phyloP scores from a whole-genome alignment of 2,888 invertebrate species.

The Erynnis tages region DNA sequence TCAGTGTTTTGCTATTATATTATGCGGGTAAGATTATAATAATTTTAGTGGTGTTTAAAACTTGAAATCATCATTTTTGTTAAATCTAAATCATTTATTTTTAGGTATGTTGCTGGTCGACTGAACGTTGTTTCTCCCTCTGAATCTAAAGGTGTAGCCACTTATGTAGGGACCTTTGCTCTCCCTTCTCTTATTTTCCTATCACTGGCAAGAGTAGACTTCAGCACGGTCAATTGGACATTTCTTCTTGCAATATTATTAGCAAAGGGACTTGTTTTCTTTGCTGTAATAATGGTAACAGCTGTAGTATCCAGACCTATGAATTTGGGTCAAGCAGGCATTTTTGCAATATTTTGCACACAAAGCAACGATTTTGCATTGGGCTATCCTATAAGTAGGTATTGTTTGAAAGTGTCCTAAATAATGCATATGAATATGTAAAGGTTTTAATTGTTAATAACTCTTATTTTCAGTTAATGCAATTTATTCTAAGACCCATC shows the following conservation, averaged over 20 bases:
- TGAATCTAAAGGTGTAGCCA: conserved; percentile 94
- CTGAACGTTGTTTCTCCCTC: conserved; percentile 90
- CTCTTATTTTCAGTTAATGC: conserved; percentile 87
- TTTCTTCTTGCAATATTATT: conserved; percentile 93
- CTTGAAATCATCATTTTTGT: too few species aligned
- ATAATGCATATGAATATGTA: neutral
- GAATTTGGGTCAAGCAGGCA: conserved; percentile 91
- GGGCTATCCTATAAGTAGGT: conserved; percentile 95
- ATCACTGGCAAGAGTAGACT: conserved; percentile 92
- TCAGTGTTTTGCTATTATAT: conserved; percentile 94
- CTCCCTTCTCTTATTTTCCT: conserved; percentile 95
- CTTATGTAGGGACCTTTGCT: conserved; percentile 96
- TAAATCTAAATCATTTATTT: neutral
- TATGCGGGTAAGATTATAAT: conserved; percentile 95
- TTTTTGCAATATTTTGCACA: conserved; percentile 96
- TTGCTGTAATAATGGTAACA: conserved; percentile 88
- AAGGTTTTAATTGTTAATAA: conserved; percentile 9
- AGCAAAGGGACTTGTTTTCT: conserved; percentile 93
- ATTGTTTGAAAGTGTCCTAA: neutral
- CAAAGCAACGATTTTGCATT: conserved; percentile 99
- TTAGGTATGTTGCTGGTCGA: conserved; percentile 92
- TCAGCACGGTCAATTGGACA: conserved; percentile 93
- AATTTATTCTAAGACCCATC: conserved; percentile 91
- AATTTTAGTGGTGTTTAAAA: too few species aligned
- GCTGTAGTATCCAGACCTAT: conserved; percentile 90